These are phyloP conservation scores for Clanis bilineata DNA, from an alignment of 2,888 invertebrate genomes.

Conservation along the genomic window DNA sequence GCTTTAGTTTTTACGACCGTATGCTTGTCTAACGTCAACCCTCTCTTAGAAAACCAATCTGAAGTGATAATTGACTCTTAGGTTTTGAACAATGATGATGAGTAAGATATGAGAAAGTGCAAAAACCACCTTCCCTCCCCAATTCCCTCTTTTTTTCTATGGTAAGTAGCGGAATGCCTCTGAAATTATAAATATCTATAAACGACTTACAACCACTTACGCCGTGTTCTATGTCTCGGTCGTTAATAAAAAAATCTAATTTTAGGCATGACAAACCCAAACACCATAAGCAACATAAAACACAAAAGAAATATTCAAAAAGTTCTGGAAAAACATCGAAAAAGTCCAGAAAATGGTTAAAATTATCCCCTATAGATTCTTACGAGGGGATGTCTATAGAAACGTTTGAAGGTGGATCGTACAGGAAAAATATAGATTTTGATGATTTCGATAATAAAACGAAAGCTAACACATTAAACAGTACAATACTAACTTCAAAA, in stretches of 20 bases:
- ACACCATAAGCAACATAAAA: conserved; percentile 11
- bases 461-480: no score
- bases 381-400: conserved; percentile 24
- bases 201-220: no score
- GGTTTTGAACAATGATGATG: no score
- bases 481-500: not conserved
- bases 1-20: no score
- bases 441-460: not conserved
- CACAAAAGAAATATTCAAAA: not conserved
- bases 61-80: no score
- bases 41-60: no score
- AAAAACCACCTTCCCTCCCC: no score
- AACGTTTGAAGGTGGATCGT: conserved; percentile 5
- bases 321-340: not conserved
- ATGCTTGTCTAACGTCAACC: no score
- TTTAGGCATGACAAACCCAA: conserved; percentile 6
- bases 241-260: not conserved
- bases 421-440: conserved; percentile 17
- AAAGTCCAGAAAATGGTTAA: not conserved
- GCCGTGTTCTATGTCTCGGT: not conserved
- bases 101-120: no score
- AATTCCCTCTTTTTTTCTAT: no score
- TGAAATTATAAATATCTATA: no score
- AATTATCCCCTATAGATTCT: not conserved
- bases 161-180: no score